Base-by-base conservation (phyloP, 2,888 invertebrate species). In the Biston stratarius region DNA sequence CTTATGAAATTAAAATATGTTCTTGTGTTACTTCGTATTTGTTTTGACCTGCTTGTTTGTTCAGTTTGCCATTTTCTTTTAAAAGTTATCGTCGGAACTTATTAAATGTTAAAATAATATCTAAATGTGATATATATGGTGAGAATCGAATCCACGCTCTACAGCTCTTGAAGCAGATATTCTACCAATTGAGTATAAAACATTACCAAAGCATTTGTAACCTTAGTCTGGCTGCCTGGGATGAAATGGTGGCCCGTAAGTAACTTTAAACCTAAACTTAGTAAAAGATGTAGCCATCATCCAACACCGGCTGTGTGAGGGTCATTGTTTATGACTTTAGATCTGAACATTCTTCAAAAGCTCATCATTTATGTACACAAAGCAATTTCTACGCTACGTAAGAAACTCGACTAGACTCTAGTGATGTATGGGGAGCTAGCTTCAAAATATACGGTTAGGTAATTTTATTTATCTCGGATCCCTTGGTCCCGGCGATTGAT, bases 401-500 rank as follows among this genome's bases (percentile, higher is more conserved):
- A 78, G 76, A 77, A 78, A 79, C 73, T 73, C 64, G 58, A 61
- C 67, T 76, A 55, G 65, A 57, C 52, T 65, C 40, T 49, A 49
- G 74, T 80, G 77, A 81, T 77, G 75, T 76, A 83, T 76, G 74
- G 62, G 74, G 70, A 72, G 73, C 75, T 70, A 66, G 73, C 68
- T 77, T 71, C 76, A 78, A 80, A 83, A 76, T 80, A 81, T 79
- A 75, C 75, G 75, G 77, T 73, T 77, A 77, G 74, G 75, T 81
- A 78, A 81, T 80, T 82, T 83, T 81, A 82, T 83, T 81, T 84
- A 81, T 78, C 75, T 77, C 70, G 74, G 73, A 72, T 74, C 73
- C 75, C 77, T 79, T 79, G 77, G 76, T 24, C 74, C 76, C 64
- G 60, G 78, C 78, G 79, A 86, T 85, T 86, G 85, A 87, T 86